Conservation (phyloP, 1,140 invertebrate genomes). For the Xylocopa sonorina region DNA sequence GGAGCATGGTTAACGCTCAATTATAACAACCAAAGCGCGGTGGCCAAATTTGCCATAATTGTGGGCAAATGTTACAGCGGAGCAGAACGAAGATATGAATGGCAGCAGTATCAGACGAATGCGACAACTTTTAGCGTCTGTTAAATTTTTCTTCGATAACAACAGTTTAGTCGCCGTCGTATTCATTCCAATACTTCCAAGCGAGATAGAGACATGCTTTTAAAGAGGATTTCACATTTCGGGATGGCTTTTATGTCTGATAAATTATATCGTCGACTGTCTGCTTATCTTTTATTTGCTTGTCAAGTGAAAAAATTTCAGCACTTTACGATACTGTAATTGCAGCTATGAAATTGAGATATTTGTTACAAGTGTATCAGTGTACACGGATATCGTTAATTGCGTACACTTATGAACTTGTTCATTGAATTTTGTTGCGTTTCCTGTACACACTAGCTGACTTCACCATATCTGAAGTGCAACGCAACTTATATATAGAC, state of each 20-base stretch:
- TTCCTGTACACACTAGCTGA: neutral
- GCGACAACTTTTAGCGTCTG: neutral
- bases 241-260: slow-evolving; percentile 29
- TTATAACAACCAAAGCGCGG: slow-evolving; percentile 20
- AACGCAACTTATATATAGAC: too few relatives aligned
- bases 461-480: neutral
- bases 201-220: slow-evolving; percentile 6
- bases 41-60: neutral
- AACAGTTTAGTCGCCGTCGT: slow-evolving; percentile 3
- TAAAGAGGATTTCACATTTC: slow-evolving; percentile 28
- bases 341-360: neutral
- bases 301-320: neutral
- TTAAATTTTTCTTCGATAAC: slow-evolving; percentile 12
- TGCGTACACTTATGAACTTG: too few relatives aligned
- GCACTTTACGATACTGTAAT: slow-evolving; percentile 9
- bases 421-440: too few relatives aligned
- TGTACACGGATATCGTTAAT: neutral
- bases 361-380: neutral
- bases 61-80: neutral
- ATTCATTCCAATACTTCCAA: slow-evolving; percentile 14
- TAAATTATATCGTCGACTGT: slow-evolving; percentile 17
- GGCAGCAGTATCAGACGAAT: neutral
- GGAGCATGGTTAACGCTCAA: slow-evolving; percentile 46
- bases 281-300: slow-evolving; percentile 26
- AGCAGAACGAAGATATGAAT: neutral